phyloP scores from a whole-genome alignment of 2,797 vertebrate species.

The Strix occidentalis region DNA sequence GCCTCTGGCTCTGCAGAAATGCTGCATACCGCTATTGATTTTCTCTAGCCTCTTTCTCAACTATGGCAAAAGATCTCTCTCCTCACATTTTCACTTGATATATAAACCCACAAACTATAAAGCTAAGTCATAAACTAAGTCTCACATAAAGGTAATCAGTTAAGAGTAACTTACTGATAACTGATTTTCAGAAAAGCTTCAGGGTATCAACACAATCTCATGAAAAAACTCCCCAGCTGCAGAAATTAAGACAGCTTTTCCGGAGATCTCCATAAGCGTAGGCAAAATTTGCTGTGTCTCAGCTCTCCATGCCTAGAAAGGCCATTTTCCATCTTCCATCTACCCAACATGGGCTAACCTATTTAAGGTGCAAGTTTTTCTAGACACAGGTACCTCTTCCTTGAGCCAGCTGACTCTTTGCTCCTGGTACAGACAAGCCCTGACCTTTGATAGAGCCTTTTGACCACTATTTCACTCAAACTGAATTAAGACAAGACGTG shows the following conservation, averaged over 20 bases:
- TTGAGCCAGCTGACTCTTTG: accelerated
- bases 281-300: neutral
- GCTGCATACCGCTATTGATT: neutral
- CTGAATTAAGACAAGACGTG: neutral
- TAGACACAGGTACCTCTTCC: neutral
- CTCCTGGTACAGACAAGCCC: neutral
- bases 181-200: neutral
- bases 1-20: neutral
- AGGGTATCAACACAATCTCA: neutral
- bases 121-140: neutral
- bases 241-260: neutral
- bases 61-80: neutral
- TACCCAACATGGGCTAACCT: neutral
- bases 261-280: neutral
- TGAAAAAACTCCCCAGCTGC: neutral
- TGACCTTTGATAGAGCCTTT: neutral
- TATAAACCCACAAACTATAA: neutral
- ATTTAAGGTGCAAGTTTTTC: neutral
- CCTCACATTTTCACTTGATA: neutral
- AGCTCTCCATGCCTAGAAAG: neutral
- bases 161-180: neutral
- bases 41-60: neutral
- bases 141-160: neutral
- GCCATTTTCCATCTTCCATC: neutral
- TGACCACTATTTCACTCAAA: neutral